These are phyloP conservation scores for Oncopeltus fasciatus DNA, from an alignment of 1,140 invertebrate genomes.

Conservation along the genomic window DNA sequence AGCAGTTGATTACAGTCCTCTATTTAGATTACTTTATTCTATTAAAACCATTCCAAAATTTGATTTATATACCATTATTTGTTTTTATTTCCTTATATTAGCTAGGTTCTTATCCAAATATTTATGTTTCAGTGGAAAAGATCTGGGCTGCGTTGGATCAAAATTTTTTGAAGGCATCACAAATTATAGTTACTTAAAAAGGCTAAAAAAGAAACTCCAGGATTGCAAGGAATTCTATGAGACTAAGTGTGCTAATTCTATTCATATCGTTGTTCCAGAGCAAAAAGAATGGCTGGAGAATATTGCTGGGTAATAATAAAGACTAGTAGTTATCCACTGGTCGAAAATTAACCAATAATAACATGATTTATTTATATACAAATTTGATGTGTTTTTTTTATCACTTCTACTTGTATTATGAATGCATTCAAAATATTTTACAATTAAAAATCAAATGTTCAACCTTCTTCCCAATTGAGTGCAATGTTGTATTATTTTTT, in stretches of 20 bases:
- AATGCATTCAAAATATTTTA: too few relatives aligned
- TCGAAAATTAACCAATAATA: too few relatives aligned
- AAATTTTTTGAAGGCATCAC: constrained; percentile 62
- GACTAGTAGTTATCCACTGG: too few relatives aligned
- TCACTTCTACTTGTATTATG: too few relatives aligned
- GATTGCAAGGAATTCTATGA: constrained; percentile 48
- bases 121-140: constrained; percentile 28
- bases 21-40: too few relatives aligned
- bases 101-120: constrained; percentile 18
- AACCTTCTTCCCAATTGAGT: too few relatives aligned
- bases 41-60: too few relatives aligned
- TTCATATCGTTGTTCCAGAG: constrained; percentile 13
- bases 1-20: too few relatives aligned
- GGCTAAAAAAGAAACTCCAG: constrained; percentile 52
- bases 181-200: constrained; percentile 53
- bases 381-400: neutral
- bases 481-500: too few relatives aligned
- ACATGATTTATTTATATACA: constrained; percentile 6
- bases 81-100: neutral
- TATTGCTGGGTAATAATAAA: constrained; percentile 20
- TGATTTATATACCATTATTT: too few relatives aligned
- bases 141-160: constrained; percentile 48
- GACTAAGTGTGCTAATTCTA: constrained; percentile 28
- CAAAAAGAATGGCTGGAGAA: constrained; percentile 17
- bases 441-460: too few relatives aligned